phyloP scores from a whole-genome alignment of 2,113 vertebrate genomes.

The Hypanus sabinus region DNA sequence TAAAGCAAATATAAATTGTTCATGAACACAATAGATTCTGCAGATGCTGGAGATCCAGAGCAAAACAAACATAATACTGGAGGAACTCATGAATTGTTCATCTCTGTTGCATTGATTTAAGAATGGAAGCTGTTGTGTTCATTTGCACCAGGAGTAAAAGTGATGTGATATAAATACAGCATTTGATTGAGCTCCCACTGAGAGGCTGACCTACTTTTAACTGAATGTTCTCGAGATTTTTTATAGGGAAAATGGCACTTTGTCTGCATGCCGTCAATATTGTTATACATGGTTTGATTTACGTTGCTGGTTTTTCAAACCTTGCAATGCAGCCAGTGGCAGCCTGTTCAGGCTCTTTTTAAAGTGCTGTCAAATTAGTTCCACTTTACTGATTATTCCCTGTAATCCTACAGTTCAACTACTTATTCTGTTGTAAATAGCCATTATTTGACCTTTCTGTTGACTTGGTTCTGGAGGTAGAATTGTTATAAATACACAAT shows the following conservation, averaged over 20 bases:
- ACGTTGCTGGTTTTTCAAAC: neutral
- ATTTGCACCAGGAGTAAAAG: neutral
- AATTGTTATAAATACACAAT: neutral
- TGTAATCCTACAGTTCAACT: neutral
- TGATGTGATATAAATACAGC: neutral
- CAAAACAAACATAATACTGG: too few species aligned
- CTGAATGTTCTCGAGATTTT: neutral
- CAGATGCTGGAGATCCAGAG: too few species aligned
- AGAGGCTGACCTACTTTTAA: neutral
- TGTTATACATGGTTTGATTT: neutral
- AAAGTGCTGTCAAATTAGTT: neutral
- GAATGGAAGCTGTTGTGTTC: neutral
- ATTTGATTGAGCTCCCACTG: neutral
- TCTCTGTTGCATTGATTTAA: neutral
- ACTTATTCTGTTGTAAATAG: neutral
- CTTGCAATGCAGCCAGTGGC: neutral
- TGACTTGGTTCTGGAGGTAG: neutral
- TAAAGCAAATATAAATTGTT: neutral
- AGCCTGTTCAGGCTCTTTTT: neutral
- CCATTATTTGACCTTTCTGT: neutral
- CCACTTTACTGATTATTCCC: neutral
- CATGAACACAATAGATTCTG: too few species aligned
- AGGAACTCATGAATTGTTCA: neutral
- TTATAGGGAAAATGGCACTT: neutral
- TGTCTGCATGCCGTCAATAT: neutral